These are phyloP conservation scores for Pseudonaja textilis DNA, from an alignment of 2,113 vertebrate species.

Conservation along the genomic window DNA sequence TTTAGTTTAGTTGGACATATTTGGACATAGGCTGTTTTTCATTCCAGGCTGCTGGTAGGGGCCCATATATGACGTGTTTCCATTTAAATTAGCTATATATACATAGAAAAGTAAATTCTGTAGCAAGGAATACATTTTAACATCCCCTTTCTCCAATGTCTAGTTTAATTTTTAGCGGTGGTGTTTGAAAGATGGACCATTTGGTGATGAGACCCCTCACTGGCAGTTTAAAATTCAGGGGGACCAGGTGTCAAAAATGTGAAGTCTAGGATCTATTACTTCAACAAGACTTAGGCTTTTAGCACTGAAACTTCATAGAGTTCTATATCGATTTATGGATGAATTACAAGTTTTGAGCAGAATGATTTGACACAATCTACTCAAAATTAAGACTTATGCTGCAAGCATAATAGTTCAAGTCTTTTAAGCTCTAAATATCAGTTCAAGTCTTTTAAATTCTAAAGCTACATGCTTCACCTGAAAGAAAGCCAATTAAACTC, in stretches of 20 bases:
- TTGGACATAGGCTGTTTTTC: not conserved
- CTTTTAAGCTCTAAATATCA: not conserved
- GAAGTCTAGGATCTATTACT: not conserved
- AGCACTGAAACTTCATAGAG: not conserved
- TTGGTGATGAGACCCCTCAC: not conserved
- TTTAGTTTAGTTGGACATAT: not conserved
- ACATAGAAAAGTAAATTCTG: not conserved
- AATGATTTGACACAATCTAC: not conserved
- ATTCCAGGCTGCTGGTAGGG: not conserved
- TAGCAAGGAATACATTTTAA: not conserved
- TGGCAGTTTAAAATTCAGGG: not conserved
- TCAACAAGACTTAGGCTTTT: not conserved
- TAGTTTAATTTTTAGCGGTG: not conserved
- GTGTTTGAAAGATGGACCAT: not conserved
- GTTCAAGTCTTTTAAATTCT: not conserved
- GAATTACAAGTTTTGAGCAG: not conserved
- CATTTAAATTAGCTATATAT: not conserved
- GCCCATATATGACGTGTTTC: not conserved
- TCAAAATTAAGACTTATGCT: not conserved
- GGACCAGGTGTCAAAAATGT: not conserved
- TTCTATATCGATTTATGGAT: not conserved
- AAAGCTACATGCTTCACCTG: not conserved
- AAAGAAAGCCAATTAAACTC: not conserved
- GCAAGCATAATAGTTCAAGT: not conserved
- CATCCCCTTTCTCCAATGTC: not conserved